phyloP scores from a whole-genome alignment of 2,113 vertebrate species.

The Carollia perspicillata region DNA sequence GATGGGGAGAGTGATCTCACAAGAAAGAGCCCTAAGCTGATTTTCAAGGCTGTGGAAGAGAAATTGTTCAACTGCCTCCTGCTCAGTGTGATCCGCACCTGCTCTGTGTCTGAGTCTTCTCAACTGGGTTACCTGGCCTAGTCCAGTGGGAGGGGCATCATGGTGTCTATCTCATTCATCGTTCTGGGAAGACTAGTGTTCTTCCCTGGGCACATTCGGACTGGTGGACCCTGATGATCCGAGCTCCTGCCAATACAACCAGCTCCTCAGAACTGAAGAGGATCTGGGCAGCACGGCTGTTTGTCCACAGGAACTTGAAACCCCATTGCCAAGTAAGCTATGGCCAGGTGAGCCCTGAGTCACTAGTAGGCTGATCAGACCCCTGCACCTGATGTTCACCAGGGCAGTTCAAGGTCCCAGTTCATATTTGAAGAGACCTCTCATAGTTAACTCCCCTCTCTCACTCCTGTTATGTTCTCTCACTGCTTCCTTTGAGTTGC shows the following conservation, averaged over 20 bases:
- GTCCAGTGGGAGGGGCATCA: not conserved
- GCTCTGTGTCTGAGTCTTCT: not conserved
- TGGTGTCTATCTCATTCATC: not conserved
- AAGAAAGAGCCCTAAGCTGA: not conserved
- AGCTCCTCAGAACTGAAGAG: conserved; percentile 92
- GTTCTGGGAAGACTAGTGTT: not conserved
- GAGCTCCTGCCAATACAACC: conserved; percentile 91
- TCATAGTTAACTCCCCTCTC: not conserved
- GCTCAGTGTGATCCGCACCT: not conserved
- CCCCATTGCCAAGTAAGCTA: conserved; percentile 77
- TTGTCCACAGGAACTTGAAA: conserved; percentile 91
- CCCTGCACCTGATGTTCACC: conserved; percentile 69
- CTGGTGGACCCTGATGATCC: conserved; percentile 88
- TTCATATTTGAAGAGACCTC: conserved; percentile 44
- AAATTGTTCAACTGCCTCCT: not conserved
- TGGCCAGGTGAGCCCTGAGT: conserved; percentile 61
- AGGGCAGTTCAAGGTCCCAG: conserved; percentile 59
- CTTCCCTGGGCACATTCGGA: conserved; percentile 35
- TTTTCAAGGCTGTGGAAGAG: not conserved
- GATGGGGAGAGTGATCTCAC: not conserved
- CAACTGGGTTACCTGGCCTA: not conserved
- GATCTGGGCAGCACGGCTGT: conserved; percentile 90
- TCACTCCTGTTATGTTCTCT: conserved; percentile 35
- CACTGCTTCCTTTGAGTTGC: conserved; percentile 63
- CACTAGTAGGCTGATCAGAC: conserved; percentile 56